These are phyloP conservation scores for Chaetorhynchus papuensis DNA, from an alignment of 2,113 vertebrate genomes.

Conservation along the genomic window DNA sequence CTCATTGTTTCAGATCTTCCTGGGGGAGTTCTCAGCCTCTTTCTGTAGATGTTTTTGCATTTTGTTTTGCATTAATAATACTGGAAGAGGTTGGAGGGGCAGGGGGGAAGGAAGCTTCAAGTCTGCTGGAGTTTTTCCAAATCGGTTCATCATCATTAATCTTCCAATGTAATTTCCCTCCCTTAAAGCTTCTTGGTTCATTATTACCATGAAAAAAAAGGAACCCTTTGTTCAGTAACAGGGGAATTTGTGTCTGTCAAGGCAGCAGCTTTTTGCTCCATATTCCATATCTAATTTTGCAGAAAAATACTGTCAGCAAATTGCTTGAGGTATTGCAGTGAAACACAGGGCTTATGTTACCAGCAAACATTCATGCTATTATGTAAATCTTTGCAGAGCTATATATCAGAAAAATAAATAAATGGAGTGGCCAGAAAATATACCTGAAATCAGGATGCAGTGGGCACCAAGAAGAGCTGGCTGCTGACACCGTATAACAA, in stretches of 20 bases:
- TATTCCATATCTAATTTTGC: constrained; percentile 45
- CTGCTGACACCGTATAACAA: not conserved
- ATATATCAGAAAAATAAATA: constrained; percentile 7
- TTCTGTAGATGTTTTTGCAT: not conserved
- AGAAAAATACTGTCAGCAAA: constrained; percentile 58
- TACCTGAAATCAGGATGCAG: not conserved
- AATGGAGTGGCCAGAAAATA: not conserved
- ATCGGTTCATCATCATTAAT: constrained; percentile 23
- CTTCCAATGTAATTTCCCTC: not conserved
- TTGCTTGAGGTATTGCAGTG: constrained; percentile 50
- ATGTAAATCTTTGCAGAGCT: constrained; percentile 58
- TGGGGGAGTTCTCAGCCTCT: constrained; percentile 20
- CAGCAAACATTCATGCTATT: constrained; percentile 38
- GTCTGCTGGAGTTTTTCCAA: constrained; percentile 23
- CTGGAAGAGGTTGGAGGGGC: not conserved
- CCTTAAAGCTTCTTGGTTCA: constrained; percentile 24
- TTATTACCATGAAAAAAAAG: constrained; percentile 7
- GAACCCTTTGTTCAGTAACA: constrained; percentile 34
- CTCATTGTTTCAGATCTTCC: constrained; percentile 26
- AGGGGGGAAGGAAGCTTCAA: not conserved
- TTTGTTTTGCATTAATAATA: constrained; percentile 30
- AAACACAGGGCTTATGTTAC: constrained; percentile 32
- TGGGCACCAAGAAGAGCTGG: not conserved
- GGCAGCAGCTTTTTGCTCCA: constrained; percentile 42
- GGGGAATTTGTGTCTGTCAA: constrained; percentile 42